These are phyloP conservation scores for Tanytarsus gracilentus DNA, from an alignment of 2,888 invertebrate species.

Conservation along the genomic window DNA sequence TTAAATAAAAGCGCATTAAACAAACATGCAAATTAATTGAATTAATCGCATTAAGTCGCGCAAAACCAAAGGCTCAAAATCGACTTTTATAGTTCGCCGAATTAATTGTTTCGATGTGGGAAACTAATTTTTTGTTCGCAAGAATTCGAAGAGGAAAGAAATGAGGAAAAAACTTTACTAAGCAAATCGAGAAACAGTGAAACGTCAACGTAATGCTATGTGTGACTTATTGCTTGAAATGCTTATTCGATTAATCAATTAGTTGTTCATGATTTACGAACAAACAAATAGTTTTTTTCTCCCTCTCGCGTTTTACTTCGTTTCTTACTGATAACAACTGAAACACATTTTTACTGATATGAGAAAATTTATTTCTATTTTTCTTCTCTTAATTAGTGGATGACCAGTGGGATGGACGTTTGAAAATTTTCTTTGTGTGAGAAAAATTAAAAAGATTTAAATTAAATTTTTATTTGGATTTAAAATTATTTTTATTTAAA, in stretches of 20 bases:
- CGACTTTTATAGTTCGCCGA: not conserved
- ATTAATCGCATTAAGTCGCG: slow-evolving; percentile 21
- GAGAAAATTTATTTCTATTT: not conserved
- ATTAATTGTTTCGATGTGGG: slow-evolving; percentile 26
- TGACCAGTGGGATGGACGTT: too few relatives aligned
- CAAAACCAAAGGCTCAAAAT: slow-evolving; percentile 15
- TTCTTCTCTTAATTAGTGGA: too few relatives aligned
- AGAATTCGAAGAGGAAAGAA: not conserved
- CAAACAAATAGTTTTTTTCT: not conserved
- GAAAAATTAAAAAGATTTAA: too few relatives aligned
- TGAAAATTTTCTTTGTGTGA: too few relatives aligned
- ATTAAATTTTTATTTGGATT: too few relatives aligned
- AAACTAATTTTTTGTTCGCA: slow-evolving; percentile 7
- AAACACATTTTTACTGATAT: not conserved
- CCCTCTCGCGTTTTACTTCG: too few relatives aligned
- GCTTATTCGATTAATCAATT: slow-evolving; percentile 23
- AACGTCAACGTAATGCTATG: slow-evolving; percentile 11
- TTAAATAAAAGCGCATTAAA: not conserved
- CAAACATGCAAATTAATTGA: slow-evolving; percentile 27
- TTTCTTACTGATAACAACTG: too few relatives aligned
- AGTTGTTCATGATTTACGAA: not conserved
- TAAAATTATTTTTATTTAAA: too few relatives aligned
- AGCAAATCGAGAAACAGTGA: slow-evolving; percentile 3
- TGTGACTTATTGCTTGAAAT: slow-evolving; percentile 6
- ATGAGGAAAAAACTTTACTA: slow-evolving; percentile 2